Base-by-base conservation (phyloP, 2,113 vertebrate species). In the Paradoxurus hermaphroditus region DNA sequence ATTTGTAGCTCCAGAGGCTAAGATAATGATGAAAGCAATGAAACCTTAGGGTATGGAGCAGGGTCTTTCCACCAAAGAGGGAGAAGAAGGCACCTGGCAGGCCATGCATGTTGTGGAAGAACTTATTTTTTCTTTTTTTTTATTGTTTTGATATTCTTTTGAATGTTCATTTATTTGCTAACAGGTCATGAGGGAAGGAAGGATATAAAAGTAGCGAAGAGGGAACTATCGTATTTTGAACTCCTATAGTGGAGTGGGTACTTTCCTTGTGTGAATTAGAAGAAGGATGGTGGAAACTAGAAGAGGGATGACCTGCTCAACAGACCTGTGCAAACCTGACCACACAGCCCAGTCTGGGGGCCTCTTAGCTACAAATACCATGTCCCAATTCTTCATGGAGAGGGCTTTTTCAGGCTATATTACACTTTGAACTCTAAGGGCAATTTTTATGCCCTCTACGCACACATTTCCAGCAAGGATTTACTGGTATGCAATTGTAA, bases 1-100 rank as follows among this genome's bases (percentile, higher is more conserved):
- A 98, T 97, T 97, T 98, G 98, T 97, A 98, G 98, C 91, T 97
- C 97, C 97, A 98, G 97, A 98, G 98, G 98, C 98, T 97, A 98
- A 97, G 95, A 97, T 96, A 98, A 98, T 97, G 98, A 98, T 97
- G 98, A 98, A 97, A 98, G 95, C 96, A 97, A 97, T 98, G 98
- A 97, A 98, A 98, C 95, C 97, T 93, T 95, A 97, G 97, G 97
- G 97, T 98, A 97, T 91, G 97, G 67, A 56, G 98, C 97, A 97
- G 96, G 96, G 97, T 98, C 98, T 96, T 98, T 98, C 98, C 85
- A 94, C 96, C 97, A 98, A 96, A 85, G 77, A 92, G 88, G 97
- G 94, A 97, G 96, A 98, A 96, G 96, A 98, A 98, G 97, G 90
- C 84, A 98, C 93, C 94, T 59, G 41, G 18, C 46, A 84, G 36